A percentile compares a stretch with the other conserved stretches of the same genome.
Evolutionary conservation across 1,140 invertebrate genomes (phyloP).

Genomic region (Macrobrachium nipponense): DNA sequence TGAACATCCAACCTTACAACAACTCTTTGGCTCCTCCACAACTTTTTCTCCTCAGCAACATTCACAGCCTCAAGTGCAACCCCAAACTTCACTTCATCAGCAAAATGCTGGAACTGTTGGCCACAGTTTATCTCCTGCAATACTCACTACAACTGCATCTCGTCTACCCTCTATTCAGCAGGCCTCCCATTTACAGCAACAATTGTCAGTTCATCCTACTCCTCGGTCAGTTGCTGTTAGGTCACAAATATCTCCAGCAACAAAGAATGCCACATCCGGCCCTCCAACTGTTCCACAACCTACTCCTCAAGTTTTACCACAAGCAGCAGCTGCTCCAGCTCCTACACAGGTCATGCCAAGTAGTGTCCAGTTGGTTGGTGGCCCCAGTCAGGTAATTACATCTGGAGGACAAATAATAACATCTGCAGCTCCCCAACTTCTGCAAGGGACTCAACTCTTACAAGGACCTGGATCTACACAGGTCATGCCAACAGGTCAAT

Average conservation of each 20-base stretch:
- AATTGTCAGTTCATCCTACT: conserved; percentile 41
- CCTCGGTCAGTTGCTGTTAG: conserved; percentile 42
- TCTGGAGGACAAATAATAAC: conserved; percentile 56
- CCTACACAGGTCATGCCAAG: conserved; percentile 43
- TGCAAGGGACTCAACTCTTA: conserved; percentile 45
- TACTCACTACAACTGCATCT: conserved; percentile 40
- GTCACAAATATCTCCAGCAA: conserved; percentile 33
- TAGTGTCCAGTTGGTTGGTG: conserved; percentile 51
- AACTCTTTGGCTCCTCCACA: conserved; percentile 44
- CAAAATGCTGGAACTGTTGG: conserved; percentile 34
- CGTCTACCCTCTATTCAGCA: conserved; percentile 50
- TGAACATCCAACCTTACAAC: conserved; percentile 53
- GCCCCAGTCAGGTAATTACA: conserved; percentile 50
- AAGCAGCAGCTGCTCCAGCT: conserved; percentile 36
- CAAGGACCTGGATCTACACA: conserved; percentile 48
- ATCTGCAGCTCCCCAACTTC: conserved; percentile 38
- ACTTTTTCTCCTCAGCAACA: conserved; percentile 45
- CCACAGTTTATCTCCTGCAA: conserved; percentile 37
- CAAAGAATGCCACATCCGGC: conserved; percentile 32
- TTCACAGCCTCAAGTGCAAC: conserved; percentile 32
- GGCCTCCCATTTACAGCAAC: conserved; percentile 40
- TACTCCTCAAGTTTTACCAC: conserved; percentile 47
- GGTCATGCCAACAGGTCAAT: conserved; percentile 42
- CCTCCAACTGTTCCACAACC: conserved; percentile 38
- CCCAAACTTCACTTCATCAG: conserved; percentile 29